phyloP scores from a whole-genome alignment of 2,113 vertebrate species.

The crab-eating macaque (Macaca fascicularis) region DNA sequence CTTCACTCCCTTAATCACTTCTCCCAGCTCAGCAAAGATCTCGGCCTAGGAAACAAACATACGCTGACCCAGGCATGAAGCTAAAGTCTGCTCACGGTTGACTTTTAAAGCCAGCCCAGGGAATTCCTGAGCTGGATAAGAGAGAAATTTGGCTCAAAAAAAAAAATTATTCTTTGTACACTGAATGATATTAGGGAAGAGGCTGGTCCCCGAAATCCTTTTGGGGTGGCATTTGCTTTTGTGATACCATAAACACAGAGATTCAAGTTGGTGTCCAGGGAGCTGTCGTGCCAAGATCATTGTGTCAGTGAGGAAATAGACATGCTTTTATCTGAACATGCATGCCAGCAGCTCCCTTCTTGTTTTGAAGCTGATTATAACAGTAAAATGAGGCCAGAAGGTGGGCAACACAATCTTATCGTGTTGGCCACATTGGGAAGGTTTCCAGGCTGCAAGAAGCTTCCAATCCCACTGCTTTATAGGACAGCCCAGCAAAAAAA shows the following conservation, averaged over 20 bases:
- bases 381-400: neutral
- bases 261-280: neutral
- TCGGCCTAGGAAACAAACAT: constrained; percentile 85
- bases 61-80: neutral
- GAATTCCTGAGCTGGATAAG: neutral
- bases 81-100: no score
- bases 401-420: neutral
- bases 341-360: neutral
- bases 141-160: neutral
- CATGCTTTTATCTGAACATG: neutral
- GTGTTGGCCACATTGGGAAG: neutral
- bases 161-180: neutral
- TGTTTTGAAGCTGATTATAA: neutral
- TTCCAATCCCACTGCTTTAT: neutral
- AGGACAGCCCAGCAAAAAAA: neutral
- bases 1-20: constrained; percentile 91
- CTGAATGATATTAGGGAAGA: neutral
- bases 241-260: neutral
- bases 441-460: neutral
- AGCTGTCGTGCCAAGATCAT: neutral
- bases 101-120: neutral
- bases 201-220: neutral
- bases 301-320: neutral
- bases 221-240: neutral
- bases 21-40: constrained; percentile 95